Evolutionary conservation across 1,140 invertebrate genomes (phyloP), one percentile per base, ranked within the genome.

Genomic region (Pteromalus puparum): DNA sequence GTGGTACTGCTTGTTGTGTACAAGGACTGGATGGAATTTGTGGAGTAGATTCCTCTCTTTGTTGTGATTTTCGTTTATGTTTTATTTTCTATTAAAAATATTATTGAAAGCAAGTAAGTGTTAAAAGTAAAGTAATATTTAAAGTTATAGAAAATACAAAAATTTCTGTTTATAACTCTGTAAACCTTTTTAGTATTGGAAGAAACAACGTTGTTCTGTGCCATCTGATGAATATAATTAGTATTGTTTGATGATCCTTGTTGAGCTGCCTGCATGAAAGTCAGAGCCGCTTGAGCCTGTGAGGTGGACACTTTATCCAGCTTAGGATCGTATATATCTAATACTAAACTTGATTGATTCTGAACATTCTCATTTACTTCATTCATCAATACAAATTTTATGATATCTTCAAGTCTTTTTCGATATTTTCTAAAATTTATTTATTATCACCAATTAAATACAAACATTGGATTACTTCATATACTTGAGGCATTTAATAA

Each of bases 141-240:
- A n/a, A 21, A 61, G n/a, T n/a, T 6, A 18, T 53, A 61, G 6
- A 10, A 48, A 48, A 15, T 48, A 48, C 18, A 5, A 15, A 48
- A 48, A 61, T 61, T 61, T n/a, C 18, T 6, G n/a, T 21, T 42
- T 7, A n/a, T n/a, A 61, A n/a, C 3, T n/a, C 18, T 21, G 5
- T 61, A 61, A 61, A 61, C 53, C 53, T 61, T 61, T 61, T 61
- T 61, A 61, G 18, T 61, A 61, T 61, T 61, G 53, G 53, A 61
- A 5, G 21, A 61, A 61, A 7, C 53, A n/a, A 61, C n/a, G 21
- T 42, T 42, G 10, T 9, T 42, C 5, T 61, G 18, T 61, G 53
- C 53, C 4, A 6, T 61, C n/a, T 61, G 18, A 61, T 61, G 18
- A n/a, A n/a, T 61, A 9, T n/a, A 61, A 61, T 61, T n/a, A 61